Percentiles rank a stretch among this genome's conserved stretches.
Conservation (phyloP, 2,797 vertebrate genomes). For the Smutsia temminckii region DNA sequence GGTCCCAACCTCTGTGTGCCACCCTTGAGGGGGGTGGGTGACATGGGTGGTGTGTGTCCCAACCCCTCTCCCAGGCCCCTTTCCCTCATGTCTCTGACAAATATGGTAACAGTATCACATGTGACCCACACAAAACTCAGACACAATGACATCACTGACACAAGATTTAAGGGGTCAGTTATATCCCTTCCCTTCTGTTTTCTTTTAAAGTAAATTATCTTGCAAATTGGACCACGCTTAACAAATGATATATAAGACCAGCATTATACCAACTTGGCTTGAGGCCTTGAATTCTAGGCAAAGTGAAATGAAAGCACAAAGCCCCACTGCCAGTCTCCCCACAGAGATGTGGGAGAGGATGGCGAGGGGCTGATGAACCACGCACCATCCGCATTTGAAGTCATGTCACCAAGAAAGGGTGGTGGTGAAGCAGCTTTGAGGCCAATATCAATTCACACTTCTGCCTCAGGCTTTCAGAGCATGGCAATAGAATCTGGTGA, state of each 20-base stretch:
- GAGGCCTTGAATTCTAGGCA: not conserved
- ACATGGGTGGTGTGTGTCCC: no score
- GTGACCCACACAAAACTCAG: not conserved
- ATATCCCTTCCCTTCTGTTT: not conserved
- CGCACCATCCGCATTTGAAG: no score
- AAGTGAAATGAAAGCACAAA: not conserved
- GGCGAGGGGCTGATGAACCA: no score
- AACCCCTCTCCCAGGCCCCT: not conserved
- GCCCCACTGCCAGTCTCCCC: not conserved
- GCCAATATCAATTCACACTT: rapidly evolving
- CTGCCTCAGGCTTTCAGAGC: rapidly evolving
- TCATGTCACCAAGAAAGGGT: not conserved
- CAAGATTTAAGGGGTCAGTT: no score
- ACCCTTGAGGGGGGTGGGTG: rapidly evolving
- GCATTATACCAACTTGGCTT: not conserved
- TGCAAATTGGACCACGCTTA: not conserved
- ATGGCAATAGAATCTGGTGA: rapidly evolving
- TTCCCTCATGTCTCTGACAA: not conserved
- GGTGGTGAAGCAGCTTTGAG: no score
- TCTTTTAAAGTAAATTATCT: not conserved
- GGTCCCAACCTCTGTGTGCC: rapidly evolving
- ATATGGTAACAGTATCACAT: not conserved
- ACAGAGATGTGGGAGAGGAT: not conserved
- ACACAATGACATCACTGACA: rapidly evolving
- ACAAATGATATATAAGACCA: not conserved